Percentiles rank a stretch among this genome's conserved stretches.
Evolutionary conservation across 64 coral and sea anemone species (phyloP).

Genomic region (Dendronephthya gigantea): DNA sequence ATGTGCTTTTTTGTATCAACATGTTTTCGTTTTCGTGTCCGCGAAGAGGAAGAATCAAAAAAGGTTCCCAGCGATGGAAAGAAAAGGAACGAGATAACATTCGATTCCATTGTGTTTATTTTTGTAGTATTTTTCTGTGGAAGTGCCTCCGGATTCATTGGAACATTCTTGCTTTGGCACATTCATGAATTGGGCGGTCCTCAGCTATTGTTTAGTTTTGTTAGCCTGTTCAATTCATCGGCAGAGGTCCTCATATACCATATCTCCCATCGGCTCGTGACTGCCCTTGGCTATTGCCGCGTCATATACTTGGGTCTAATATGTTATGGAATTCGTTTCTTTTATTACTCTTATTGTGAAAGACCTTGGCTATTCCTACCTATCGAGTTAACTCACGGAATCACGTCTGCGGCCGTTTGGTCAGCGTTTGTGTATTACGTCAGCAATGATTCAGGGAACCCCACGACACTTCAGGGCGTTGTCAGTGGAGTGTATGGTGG

Average conservation of each 20-base stretch:
- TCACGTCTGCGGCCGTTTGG: conserved; percentile 89
- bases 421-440: conserved; percentile 95
- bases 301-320: conserved; percentile 84
- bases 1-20: conserved; percentile 60
- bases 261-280: conserved; percentile 73
- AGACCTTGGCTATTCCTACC: conserved; percentile 84
- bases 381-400: conserved; percentile 89
- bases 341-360: conserved; percentile 93
- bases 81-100: conserved; percentile 55
- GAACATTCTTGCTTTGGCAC: conserved; percentile 96
- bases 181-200: conserved; percentile 68
- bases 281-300: conserved; percentile 57
- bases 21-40: conserved; percentile 51
- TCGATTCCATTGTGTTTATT: conserved; percentile 77
- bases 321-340: conserved; percentile 85
- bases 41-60: conserved; percentile 36
- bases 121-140: conserved; percentile 97
- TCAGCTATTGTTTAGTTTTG: conserved; percentile 80
- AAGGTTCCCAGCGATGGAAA: background rate
- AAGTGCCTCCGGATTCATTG: conserved; percentile 89
- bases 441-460: conserved; percentile 52
- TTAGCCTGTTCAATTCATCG: conserved; percentile 64
- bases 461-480: conserved; percentile 75
- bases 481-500: conserved; percentile 91
- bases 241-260: conserved; percentile 76